A percentile compares a stretch with the other conserved stretches of the same genome.
Evolutionary conservation across 1,140 invertebrate species (phyloP).

Genomic region (Dryas iulia): DNA sequence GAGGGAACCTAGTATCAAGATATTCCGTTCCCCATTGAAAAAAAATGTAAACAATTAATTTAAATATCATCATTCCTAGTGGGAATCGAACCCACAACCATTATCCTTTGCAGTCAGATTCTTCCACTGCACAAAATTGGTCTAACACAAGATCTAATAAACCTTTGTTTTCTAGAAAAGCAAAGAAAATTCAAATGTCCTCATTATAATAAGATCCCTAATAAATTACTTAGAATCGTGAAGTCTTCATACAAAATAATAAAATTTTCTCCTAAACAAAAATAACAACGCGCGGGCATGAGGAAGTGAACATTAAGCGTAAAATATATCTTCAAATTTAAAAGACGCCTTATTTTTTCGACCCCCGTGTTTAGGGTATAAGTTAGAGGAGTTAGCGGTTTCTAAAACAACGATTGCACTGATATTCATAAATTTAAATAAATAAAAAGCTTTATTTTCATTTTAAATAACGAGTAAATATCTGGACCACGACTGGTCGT

Average conservation of each 20-base stretch:
- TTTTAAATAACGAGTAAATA: too few relatives aligned
- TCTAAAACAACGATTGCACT: not conserved
- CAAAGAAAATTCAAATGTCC: not conserved
- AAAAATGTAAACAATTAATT: too few relatives aligned
- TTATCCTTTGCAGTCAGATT: too few relatives aligned
- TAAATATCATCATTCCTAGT: too few relatives aligned
- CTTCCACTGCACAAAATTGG: too few relatives aligned
- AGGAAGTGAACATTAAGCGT: conserved; percentile 45
- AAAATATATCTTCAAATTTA: conserved; percentile 46
- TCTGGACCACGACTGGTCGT: too few relatives aligned
- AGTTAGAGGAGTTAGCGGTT: conserved; percentile 4
- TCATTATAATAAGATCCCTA: conserved; percentile 2
- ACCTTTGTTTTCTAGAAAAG: not conserved
- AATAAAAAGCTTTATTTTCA: too few relatives aligned
- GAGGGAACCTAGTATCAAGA: too few relatives aligned
- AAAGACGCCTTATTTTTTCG: conserved; percentile 29
- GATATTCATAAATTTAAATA: too few relatives aligned
- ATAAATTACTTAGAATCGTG: conserved; percentile 1
- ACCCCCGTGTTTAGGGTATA: not conserved
- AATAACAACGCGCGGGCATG: conserved; percentile 33
- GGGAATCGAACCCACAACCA: too few relatives aligned
- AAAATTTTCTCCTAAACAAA: conserved; percentile 27
- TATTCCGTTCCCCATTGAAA: too few relatives aligned
- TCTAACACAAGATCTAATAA: too few relatives aligned
- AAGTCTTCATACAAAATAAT: conserved; percentile 24